phyloP scores from a whole-genome alignment of 2,113 vertebrate species.

The Gymnarchus niloticus region DNA sequence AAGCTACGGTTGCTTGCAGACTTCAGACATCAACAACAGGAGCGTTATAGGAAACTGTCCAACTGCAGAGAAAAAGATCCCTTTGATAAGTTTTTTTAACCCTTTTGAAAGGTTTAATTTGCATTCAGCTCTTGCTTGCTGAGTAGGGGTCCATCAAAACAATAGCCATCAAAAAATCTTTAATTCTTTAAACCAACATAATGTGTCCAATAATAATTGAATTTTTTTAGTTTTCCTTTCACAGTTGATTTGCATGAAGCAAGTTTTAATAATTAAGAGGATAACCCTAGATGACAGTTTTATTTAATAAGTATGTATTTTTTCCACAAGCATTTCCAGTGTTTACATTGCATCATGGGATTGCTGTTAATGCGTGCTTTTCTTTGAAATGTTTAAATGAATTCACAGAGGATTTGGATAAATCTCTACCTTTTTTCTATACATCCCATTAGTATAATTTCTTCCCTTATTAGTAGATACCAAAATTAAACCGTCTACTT shows the following conservation, averaged over 20 bases:
- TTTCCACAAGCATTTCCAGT: background rate
- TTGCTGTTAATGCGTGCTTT: background rate
- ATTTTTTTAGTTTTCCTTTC: background rate
- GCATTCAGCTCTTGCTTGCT: background rate
- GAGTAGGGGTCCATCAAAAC: background rate
- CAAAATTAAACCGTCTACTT: background rate
- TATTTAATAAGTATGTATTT: background rate
- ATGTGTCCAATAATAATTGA: background rate
- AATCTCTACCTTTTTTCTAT: background rate
- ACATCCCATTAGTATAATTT: background rate
- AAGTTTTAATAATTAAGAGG: background rate
- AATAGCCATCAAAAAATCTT: background rate
- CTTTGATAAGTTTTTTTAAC: background rate
- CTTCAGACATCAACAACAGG: background rate
- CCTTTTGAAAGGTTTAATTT: background rate
- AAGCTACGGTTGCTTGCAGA: background rate
- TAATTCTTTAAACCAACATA: background rate
- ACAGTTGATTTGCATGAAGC: background rate
- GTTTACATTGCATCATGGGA: background rate
- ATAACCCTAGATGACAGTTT: background rate
- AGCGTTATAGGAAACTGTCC: background rate
- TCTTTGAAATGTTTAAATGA: background rate
- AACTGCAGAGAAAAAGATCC: background rate
- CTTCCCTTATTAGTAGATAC: no score
- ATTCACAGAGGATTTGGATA: background rate